Evolutionary conservation across 2,888 invertebrate species (phyloP).

Genomic region (Deladenus siricidicola): DNA sequence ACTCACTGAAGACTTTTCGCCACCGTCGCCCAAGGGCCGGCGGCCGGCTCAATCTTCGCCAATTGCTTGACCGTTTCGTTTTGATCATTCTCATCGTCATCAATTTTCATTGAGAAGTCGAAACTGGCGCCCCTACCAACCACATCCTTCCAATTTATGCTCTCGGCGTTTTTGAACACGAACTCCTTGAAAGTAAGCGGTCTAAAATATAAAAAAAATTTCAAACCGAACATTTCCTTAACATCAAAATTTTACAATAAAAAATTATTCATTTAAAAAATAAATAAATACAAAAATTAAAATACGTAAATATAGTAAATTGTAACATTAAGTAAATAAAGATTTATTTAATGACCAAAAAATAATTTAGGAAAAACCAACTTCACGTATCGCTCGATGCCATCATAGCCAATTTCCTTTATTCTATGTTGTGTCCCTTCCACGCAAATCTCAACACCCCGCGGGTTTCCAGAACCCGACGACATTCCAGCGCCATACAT

Average conservation of each 20-base stretch:
- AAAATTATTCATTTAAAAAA: too few species aligned
- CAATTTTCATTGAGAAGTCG: conserved; percentile 21
- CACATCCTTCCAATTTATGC: conserved; percentile 42
- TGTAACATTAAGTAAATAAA: too few species aligned
- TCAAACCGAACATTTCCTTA: neutral
- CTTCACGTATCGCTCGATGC: conserved; percentile 42
- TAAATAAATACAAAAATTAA: too few species aligned
- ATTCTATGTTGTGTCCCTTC: conserved; percentile 44
- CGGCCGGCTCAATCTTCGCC: conserved; percentile 32
- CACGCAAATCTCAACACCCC: conserved; percentile 20
- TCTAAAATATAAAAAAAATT: conserved; percentile 24
- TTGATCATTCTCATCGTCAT: conserved; percentile 26
- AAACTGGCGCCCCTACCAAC: conserved; percentile 31
- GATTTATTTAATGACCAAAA: too few species aligned
- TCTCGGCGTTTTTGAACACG: conserved; percentile 35
- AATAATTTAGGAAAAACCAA: too few species aligned
- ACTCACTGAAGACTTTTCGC: conserved; percentile 47
- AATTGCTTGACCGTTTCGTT: neutral
- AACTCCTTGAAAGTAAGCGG: conserved; percentile 42
- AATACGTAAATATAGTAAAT: too few species aligned
- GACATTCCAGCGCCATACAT: conserved; percentile 1
- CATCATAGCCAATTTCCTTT: conserved; percentile 45
- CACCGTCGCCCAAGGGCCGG: conserved; percentile 53
- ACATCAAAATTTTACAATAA: neutral
- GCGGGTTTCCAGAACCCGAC: neutral